Conservation (phyloP, 2,113 vertebrate genomes). For the Theristicus caerulescens region DNA sequence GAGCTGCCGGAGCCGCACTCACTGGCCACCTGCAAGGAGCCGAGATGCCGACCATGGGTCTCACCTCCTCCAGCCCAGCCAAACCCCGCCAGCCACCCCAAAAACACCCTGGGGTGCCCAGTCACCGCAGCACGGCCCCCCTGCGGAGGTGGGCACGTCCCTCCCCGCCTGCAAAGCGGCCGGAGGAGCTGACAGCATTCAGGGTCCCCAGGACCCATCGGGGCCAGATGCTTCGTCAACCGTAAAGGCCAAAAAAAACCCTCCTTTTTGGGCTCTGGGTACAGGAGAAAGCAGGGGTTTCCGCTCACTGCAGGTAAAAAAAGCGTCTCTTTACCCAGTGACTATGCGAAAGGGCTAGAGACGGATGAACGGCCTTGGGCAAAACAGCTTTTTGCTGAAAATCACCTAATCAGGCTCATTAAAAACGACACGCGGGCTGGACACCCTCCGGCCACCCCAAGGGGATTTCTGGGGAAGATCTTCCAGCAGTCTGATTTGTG, state of each 20-base stretch:
- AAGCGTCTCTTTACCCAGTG: background rate
- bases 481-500: background rate
- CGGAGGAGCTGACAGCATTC: rapidly evolving
- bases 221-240: background rate
- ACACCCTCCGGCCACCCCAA: background rate
- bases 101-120: rapidly evolving
- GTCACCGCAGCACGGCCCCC: rapidly evolving
- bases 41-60: background rate
- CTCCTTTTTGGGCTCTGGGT: background rate
- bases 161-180: background rate
- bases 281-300: background rate
- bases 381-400: background rate
- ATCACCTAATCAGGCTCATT: background rate
- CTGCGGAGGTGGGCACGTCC: rapidly evolving
- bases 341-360: background rate
- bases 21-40: conserved; percentile 79
- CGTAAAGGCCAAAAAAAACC: background rate
- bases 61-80: background rate
- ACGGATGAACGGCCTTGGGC: rapidly evolving
- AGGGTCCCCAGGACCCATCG: rapidly evolving
- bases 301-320: rapidly evolving
- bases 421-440: background rate
- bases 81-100: background rate
- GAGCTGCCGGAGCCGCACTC: conserved; percentile 88
- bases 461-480: background rate